A percentile compares a stretch with the other conserved stretches of the same genome.
These are phyloP conservation scores for Drosophila robusta DNA, from an alignment of 2,888 invertebrate species.

Conservation along the genomic window DNA sequence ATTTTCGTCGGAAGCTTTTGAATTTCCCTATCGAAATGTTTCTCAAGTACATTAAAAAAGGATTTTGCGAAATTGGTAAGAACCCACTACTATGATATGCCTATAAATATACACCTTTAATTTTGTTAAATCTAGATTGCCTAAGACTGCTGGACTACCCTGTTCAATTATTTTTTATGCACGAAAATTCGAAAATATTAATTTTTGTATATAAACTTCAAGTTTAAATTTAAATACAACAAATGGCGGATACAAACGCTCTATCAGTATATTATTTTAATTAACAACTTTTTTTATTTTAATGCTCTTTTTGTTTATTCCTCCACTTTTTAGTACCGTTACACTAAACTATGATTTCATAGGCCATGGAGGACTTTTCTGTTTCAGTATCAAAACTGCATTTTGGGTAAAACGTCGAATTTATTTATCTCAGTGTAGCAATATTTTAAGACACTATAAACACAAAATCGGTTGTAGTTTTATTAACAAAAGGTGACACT, in stretches of 20 bases:
- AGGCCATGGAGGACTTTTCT: neutral
- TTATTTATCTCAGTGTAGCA: no score
- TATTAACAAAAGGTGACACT: no score
- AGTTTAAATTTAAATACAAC: constrained; percentile 24
- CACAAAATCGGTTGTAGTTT: no score
- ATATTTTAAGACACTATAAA: no score
- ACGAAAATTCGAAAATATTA: constrained; percentile 42
- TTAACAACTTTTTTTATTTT: neutral
- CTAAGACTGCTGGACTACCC: constrained; percentile 52
- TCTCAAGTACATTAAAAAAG: constrained; percentile 75
- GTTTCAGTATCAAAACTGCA: neutral
- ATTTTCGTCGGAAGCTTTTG: constrained; percentile 75
- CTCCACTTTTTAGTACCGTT: no score
- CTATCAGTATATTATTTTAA: neutral
- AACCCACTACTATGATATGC: neutral
- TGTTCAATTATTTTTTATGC: constrained; percentile 27
- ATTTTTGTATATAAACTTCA: constrained; percentile 48
- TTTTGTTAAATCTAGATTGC: constrained; percentile 37
- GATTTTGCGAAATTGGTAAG: constrained; percentile 80
- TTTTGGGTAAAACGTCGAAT: neutral
- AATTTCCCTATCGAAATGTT: constrained; percentile 80
- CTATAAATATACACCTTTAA: neutral
- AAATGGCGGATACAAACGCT: neutral
- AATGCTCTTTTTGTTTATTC: no score
- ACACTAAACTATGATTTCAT: no score